phyloP scores from a whole-genome alignment of 2,797 vertebrate species.

The Molossus molossus region DNA sequence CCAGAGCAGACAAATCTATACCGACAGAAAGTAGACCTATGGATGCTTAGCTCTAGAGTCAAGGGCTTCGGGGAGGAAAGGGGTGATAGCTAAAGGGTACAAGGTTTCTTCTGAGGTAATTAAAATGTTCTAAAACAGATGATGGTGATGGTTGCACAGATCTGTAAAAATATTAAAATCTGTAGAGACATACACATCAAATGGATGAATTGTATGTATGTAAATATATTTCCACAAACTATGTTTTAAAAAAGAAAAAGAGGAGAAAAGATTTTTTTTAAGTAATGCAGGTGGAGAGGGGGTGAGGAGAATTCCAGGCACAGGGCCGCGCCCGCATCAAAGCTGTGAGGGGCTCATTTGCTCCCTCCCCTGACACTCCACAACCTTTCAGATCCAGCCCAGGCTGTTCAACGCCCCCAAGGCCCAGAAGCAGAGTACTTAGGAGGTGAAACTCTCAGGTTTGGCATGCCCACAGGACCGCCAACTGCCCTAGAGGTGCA shows the following conservation, averaged over 20 bases:
- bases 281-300: not conserved
- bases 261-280: not conserved
- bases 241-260: not conserved
- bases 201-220: not conserved
- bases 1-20: not conserved
- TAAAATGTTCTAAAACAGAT: constrained; percentile 9
- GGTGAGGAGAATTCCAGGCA: not conserved
- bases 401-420: not conserved
- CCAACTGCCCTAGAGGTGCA: not conserved
- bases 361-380: not conserved
- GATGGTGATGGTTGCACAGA: rapidly evolving
- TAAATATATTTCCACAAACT: not conserved
- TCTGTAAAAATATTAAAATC: not conserved
- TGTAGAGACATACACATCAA: not conserved
- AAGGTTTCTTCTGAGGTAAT: not conserved
- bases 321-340: not conserved
- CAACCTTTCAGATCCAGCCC: not conserved
- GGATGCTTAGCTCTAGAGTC: not conserved
- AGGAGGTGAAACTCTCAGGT: not conserved
- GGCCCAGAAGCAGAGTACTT: not conserved
- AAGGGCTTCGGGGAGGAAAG: rapidly evolving
- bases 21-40: not conserved
- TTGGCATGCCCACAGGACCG: not conserved
- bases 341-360: not conserved
- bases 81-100: not conserved